A percentile compares a stretch with the other conserved stretches of the same genome.
Conservation (phyloP, 1,140 invertebrate genomes). For the Zaprionus vittiger region DNA sequence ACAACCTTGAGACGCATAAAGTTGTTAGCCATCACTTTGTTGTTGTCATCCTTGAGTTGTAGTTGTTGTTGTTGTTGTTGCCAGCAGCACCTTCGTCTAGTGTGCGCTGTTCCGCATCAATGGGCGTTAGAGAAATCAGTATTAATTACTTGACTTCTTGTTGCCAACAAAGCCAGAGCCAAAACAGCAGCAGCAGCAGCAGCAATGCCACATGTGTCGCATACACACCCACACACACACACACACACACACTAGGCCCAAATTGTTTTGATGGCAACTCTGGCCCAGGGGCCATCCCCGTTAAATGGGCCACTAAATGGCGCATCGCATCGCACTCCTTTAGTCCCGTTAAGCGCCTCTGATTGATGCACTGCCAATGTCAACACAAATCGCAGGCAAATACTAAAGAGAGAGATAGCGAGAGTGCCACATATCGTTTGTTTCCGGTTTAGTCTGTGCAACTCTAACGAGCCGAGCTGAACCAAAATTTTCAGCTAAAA, state of each 20-base stretch:
- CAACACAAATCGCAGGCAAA: not conserved
- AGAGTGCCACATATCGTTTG: not conserved
- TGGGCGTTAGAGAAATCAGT: slow-evolving; percentile 66
- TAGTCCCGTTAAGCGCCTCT: slow-evolving; percentile 33
- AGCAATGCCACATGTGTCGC: slow-evolving; percentile 29
- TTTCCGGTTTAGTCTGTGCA: not conserved
- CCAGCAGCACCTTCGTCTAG: slow-evolving; percentile 55
- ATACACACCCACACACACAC: slow-evolving; percentile 10
- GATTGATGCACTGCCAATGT: slow-evolving; percentile 60
- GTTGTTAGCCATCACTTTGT: slow-evolving; percentile 34
- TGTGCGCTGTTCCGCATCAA: slow-evolving; percentile 59
- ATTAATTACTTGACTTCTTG: slow-evolving; percentile 73
- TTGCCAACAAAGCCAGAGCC: slow-evolving; percentile 29
- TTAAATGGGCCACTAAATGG: slow-evolving; percentile 65
- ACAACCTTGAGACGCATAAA: slow-evolving; percentile 45
- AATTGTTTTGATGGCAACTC: slow-evolving; percentile 48
- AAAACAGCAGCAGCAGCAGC: slow-evolving; percentile 13
- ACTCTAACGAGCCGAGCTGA: not conserved
- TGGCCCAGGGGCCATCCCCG: slow-evolving; percentile 5
- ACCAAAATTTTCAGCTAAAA: not conserved
- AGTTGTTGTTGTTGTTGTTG: slow-evolving; percentile 59
- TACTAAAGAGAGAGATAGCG: not conserved
- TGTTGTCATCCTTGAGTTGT: slow-evolving; percentile 34
- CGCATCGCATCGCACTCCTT: slow-evolving; percentile 27
- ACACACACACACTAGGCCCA: slow-evolving; percentile 6